Evolutionary conservation across 2,797 vertebrate species (phyloP).

Genomic region (Epinephelus coioides): DNA sequence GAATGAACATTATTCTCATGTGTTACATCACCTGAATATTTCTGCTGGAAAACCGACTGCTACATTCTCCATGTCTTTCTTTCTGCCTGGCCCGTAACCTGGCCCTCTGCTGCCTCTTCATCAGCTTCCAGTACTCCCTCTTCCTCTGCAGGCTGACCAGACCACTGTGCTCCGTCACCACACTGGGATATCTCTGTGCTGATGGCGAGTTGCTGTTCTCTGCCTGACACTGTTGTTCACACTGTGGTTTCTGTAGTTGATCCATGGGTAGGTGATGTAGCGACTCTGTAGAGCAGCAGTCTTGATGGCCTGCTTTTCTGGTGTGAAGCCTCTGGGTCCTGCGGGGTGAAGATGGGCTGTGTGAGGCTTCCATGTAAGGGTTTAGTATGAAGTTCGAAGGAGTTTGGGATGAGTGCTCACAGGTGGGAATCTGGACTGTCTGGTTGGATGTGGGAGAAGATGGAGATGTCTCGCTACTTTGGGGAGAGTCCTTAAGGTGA

Average conservation of each 20-base stretch:
- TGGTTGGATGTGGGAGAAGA: constrained; percentile 24
- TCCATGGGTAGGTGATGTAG: constrained; percentile 54
- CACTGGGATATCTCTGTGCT: not conserved
- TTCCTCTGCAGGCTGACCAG: constrained; percentile 80
- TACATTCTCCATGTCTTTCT: constrained; percentile 45
- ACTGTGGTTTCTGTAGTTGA: not conserved
- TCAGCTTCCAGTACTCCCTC: constrained; percentile 89
- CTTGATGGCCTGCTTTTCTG: constrained; percentile 47
- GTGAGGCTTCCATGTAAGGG: constrained; percentile 20
- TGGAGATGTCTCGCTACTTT: constrained; percentile 26
- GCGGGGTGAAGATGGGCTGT: constrained; percentile 23
- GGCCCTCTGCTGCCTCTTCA: constrained; percentile 88
- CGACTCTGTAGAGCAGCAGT: constrained; percentile 60
- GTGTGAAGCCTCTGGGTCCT: constrained; percentile 50
- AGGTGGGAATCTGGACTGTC: not conserved
- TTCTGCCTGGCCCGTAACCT: constrained; percentile 75
- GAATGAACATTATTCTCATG: not conserved
- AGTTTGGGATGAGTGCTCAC: constrained; percentile 52
- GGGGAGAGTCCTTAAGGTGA: constrained; percentile 26
- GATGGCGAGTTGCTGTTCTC: not conserved
- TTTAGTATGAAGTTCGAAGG: constrained; percentile 5
- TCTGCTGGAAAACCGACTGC: constrained; percentile 28
- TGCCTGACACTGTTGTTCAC: not conserved
- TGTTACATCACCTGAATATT: constrained; percentile 71
- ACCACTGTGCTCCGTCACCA: constrained; percentile 1